Conservation (phyloP, 2,113 vertebrate species). For the Gnathonemus longibarbis region DNA sequence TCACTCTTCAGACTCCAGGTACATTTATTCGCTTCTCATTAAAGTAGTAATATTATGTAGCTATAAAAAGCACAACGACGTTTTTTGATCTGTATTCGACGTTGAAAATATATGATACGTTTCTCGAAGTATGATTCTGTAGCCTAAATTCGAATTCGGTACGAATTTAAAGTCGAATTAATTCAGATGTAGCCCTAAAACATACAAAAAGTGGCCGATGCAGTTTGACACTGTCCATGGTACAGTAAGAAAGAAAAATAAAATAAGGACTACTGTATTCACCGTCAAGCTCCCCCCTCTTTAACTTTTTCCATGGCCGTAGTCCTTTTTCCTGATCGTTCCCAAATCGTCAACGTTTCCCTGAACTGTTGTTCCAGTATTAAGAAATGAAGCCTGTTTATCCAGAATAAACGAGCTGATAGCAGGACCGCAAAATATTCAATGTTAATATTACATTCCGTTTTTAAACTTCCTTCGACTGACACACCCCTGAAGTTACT, state of each 20-base stretch:
- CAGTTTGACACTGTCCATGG: slow-evolving; percentile 1
- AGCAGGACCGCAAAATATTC: neutral
- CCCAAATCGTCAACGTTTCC: neutral
- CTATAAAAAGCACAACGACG: neutral
- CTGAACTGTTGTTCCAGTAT: neutral
- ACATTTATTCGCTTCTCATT: neutral
- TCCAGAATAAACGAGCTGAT: neutral
- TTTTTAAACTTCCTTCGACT: neutral
- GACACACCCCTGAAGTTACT: neutral
- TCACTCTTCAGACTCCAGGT: neutral
- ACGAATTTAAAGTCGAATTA: neutral
- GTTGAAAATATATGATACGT: neutral
- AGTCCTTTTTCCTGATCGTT: neutral
- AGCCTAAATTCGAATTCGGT: neutral
- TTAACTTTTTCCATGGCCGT: neutral
- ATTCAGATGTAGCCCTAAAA: neutral
- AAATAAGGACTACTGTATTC: neutral
- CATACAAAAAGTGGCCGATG: neutral
- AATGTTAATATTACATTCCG: neutral
- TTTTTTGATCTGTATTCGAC: neutral
- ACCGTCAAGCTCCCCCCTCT: neutral
- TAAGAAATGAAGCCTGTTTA: neutral
- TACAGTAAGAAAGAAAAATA: neutral
- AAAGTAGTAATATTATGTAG: neutral
- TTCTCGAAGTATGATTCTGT: neutral